Conservation (phyloP, 2,113 vertebrate species). For the Caloenas nicobarica region DNA sequence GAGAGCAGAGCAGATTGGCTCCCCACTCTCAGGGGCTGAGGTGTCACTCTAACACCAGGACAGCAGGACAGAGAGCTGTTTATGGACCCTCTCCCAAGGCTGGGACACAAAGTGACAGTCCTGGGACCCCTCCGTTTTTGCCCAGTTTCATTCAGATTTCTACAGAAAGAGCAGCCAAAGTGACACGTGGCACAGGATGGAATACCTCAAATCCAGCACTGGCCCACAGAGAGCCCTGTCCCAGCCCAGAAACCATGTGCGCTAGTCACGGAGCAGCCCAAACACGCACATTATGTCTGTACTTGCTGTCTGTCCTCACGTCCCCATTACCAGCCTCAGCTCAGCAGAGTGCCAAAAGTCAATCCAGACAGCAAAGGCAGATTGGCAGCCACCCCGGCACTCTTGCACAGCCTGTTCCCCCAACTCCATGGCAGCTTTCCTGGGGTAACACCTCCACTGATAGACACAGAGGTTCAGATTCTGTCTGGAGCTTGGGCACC, state of each 20-base stretch:
- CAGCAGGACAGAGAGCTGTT: not conserved
- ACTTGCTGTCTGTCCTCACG: not conserved
- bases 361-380: not conserved
- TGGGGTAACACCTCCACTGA: not conserved
- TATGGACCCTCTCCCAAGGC: not conserved
- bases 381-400: not conserved
- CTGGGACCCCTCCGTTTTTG: not conserved
- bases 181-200: not conserved
- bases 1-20: not conserved
- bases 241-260: not conserved
- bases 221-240: not conserved
- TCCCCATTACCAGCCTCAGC: not conserved
- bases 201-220: not conserved
- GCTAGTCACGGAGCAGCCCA: not conserved
- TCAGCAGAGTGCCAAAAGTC: not conserved
- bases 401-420: not conserved
- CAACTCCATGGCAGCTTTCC: not conserved
- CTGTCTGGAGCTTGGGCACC: not conserved
- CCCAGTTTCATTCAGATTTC: not conserved
- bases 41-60: not conserved
- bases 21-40: not conserved
- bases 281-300: accelerated
- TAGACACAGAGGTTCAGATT: not conserved
- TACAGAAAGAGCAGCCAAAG: not conserved
- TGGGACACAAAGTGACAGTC: not conserved